Evolutionary conservation across 2,888 invertebrate genomes (phyloP).

Genomic region (Odontocolon sp.): DNA sequence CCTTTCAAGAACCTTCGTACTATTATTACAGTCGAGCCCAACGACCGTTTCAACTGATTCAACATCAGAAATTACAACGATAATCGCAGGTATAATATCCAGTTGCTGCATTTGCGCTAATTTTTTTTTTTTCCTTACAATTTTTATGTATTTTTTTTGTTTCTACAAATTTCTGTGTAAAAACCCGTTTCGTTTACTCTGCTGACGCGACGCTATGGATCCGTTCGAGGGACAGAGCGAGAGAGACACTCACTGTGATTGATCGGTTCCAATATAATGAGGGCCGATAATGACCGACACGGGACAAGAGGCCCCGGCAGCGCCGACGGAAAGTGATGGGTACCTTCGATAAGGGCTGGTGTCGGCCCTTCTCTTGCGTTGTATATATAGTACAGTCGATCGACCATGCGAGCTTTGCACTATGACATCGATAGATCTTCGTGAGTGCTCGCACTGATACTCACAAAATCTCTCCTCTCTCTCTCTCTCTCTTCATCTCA

Average conservation of each 20-base stretch:
- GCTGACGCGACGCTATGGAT: conserved; percentile 22
- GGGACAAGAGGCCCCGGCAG: conserved; percentile 72
- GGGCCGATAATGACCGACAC: conserved; percentile 80
- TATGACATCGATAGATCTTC: conserved; percentile 10
- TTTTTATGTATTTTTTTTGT: not conserved
- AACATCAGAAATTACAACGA: not conserved
- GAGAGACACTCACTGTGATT: conserved; percentile 73
- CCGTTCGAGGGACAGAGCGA: conserved; percentile 30
- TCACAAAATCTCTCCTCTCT: not conserved
- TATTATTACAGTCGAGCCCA: conserved; percentile 3
- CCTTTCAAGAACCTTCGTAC: not conserved
- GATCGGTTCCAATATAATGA: conserved; percentile 80
- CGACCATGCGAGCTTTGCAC: conserved; percentile 47
- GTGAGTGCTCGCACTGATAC: conserved; percentile 30
- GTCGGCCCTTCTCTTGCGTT: conserved; percentile 42
- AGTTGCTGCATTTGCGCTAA: not conserved
- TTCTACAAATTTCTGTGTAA: not conserved
- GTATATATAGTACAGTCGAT: conserved; percentile 52
- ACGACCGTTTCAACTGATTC: not conserved
- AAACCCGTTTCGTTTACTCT: no score
- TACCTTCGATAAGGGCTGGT: conserved; percentile 69
- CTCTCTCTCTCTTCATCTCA: no score
- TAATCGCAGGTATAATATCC: not conserved
- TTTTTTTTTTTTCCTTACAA: not conserved
- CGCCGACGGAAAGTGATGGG: conserved; percentile 76